Evolutionary conservation across 2,113 vertebrate species (phyloP), one percentile per base, ranked within the genome.

Genomic region (Noturus placidus): DNA sequence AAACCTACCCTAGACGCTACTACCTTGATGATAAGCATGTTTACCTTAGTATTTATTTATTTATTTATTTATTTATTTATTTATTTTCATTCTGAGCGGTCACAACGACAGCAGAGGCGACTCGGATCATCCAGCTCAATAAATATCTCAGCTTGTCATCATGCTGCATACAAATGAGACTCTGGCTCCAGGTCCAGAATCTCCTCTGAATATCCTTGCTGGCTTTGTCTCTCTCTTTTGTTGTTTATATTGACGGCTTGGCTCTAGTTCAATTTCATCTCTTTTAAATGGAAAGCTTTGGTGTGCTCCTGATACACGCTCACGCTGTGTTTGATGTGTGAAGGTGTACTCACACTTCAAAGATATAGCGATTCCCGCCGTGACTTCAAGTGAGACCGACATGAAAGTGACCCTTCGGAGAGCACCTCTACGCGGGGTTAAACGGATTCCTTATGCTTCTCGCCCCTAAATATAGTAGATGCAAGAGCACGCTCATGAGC

Each of bases 321-420:
- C 61, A 67, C 38, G 63, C 63, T 56, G 84, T 72, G 87, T 84
- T 69, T 84, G 84, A 87, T 90, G 87, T 86, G 52, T 82, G 81
- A 84, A 88, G 82, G 82, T 84, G 56, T n/a, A 56, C 27, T 86
- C 67, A 74, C 86, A 87, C 81, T 88, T 90, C 89, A 88, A 88
- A 90, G 87, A 27, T 69, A 59, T 74, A 38, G 57, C 14, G 27
- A 52, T 72, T 87, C 78, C 76, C 46, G 46, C 46, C 30, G 69
- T 78, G 78, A 76, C 76, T 59, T 59, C 54, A 61, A 86, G 80
- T 78, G 54, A 86, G 17, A 83, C 30, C 61, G 57, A 86, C 79
- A 88, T 88, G 14, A 86, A 86, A 86, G 87, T 80, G 63, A 57
- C 77, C 35, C 14, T 4, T n/a, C 30, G 52, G 33, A 72, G 33